These are phyloP conservation scores for Alloscopus bannaensis DNA, from an alignment of 2,888 invertebrate species.

Conservation along the genomic window DNA sequence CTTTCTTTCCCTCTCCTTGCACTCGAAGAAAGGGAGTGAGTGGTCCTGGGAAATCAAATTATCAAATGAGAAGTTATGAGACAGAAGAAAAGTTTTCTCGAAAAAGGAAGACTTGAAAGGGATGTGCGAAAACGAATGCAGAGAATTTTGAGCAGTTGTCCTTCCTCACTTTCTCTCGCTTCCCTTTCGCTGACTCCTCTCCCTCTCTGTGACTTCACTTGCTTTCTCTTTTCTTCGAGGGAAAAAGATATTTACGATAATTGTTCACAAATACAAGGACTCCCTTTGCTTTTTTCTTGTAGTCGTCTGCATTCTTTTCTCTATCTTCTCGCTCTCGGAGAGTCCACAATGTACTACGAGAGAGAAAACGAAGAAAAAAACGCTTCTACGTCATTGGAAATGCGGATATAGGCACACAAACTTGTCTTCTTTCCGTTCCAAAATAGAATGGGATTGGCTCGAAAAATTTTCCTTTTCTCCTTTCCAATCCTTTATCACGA, in stretches of 20 bases:
- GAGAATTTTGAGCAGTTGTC: slow-evolving; percentile 65
- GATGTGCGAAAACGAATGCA: slow-evolving; percentile 62
- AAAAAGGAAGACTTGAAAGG: slow-evolving; percentile 61
- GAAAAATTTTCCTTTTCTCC: too few relatives aligned
- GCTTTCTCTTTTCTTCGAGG: too few relatives aligned
- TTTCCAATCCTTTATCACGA: too few relatives aligned
- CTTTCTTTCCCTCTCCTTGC: not conserved
- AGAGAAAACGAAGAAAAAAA: too few relatives aligned
- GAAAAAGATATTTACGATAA: slow-evolving; percentile 73
- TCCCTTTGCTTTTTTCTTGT: slow-evolving; percentile 53
- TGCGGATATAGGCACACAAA: too few relatives aligned
- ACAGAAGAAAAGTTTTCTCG: slow-evolving; percentile 67
- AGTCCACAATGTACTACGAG: too few relatives aligned
- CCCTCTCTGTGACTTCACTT: too few relatives aligned
- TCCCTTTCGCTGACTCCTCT: too few relatives aligned
- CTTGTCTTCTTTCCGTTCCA: too few relatives aligned
- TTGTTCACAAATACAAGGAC: slow-evolving; percentile 72
- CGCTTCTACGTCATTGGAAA: too few relatives aligned
- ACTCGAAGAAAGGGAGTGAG: slow-evolving; percentile 29
- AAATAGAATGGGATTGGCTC: too few relatives aligned
- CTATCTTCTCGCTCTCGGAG: not conserved
- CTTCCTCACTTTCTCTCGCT: slow-evolving; percentile 47
- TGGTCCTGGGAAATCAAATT: slow-evolving; percentile 70
- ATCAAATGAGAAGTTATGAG: slow-evolving; percentile 73
- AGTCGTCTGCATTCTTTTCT: slow-evolving; percentile 27